phyloP scores from a whole-genome alignment of 2,797 vertebrate genomes.

The Falco concolor region DNA sequence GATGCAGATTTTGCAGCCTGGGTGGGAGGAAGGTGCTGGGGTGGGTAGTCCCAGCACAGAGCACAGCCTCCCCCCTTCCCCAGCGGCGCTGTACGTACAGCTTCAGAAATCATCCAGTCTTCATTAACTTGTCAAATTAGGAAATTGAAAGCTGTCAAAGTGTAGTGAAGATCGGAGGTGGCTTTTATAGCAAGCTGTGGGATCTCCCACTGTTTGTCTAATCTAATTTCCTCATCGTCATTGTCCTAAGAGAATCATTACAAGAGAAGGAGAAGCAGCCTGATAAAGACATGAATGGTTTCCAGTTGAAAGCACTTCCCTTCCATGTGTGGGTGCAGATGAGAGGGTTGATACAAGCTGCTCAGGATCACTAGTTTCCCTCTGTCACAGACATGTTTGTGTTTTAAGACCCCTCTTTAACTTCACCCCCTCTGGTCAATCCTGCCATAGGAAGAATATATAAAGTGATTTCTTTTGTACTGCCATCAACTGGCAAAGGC shows the following conservation, averaged over 20 bases:
- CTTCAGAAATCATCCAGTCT: background rate
- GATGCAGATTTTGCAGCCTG: background rate
- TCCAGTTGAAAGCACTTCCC: conserved; percentile 28
- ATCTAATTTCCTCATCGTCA: background rate
- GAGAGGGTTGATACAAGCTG: conserved; percentile 31
- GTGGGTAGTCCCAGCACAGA: background rate
- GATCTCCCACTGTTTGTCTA: conserved; percentile 48
- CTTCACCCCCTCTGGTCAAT: conserved; percentile 23
- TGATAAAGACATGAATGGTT: conserved; percentile 37
- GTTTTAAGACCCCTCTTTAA: background rate
- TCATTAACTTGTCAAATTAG: conserved; percentile 42
- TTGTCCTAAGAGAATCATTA: conserved; percentile 59
- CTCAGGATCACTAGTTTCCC: conserved; percentile 38
- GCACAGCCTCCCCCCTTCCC: background rate
- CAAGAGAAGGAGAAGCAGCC: background rate
- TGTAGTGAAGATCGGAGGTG: background rate
- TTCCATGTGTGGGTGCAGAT: background rate
- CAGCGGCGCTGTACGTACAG: accelerated
- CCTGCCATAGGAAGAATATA: background rate
- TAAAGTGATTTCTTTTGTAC: conserved; percentile 50
- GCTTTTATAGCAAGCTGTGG: conserved; percentile 3
- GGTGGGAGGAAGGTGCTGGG: background rate
- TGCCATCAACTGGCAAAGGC: conserved; percentile 59
- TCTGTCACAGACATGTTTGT: background rate
- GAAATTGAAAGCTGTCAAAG: conserved; percentile 40